phyloP scores from a whole-genome alignment of 2,888 invertebrate genomes.

The Synergus japonicus region DNA sequence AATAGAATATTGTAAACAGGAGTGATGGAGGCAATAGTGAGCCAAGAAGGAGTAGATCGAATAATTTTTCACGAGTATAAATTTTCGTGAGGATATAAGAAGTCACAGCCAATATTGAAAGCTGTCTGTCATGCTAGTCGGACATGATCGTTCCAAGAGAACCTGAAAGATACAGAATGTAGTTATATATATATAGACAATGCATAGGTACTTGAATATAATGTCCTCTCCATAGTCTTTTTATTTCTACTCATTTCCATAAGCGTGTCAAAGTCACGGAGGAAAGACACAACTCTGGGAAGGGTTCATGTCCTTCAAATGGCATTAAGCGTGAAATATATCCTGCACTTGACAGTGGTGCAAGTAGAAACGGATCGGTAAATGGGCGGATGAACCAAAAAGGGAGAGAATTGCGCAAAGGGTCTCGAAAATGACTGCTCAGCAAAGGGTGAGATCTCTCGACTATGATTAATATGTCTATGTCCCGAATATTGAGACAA shows the following conservation, averaged over 20 bases:
- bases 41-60: constrained; percentile 18
- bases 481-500: constrained; percentile 19
- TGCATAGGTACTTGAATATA: neutral
- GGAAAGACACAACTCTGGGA: constrained; percentile 31
- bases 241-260: constrained; percentile 26
- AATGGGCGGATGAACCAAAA: constrained; percentile 17
- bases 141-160: neutral
- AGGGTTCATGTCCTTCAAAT: constrained; percentile 26
- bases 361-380: constrained; percentile 33
- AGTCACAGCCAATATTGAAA: neutral
- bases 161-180: neutral
- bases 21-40: constrained; percentile 25
- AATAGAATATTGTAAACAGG: neutral
- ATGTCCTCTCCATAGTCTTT: neutral
- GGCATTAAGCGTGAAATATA: constrained; percentile 40
- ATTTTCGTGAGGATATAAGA: constrained; percentile 14
- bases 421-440: constrained; percentile 38
- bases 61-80: constrained; percentile 23
- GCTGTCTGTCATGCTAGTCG: constrained; percentile 1
- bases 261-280: constrained; percentile 32
- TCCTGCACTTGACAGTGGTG: constrained; percentile 37
- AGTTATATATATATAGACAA: neutral
- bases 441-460: constrained; percentile 35
- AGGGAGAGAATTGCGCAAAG: constrained; percentile 35
- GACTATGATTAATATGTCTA: constrained; percentile 36